phyloP scores from a whole-genome alignment of 2,888 invertebrate genomes.

The Rotaria magnacalcarata region DNA sequence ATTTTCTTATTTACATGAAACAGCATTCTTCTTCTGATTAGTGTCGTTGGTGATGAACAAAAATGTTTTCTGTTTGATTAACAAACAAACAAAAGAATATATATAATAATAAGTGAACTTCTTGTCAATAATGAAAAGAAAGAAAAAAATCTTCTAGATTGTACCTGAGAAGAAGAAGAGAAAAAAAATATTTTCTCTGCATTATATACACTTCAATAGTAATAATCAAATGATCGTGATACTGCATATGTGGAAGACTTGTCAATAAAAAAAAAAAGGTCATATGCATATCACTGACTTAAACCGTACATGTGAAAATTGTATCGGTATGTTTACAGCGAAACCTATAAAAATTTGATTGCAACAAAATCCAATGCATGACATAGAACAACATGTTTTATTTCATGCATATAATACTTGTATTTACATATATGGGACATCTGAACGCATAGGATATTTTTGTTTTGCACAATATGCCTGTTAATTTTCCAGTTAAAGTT shows the following conservation, averaged over 20 bases:
- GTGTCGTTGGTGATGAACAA: background rate
- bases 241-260: background rate
- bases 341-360: background rate
- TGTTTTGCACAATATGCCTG: background rate
- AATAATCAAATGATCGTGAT: background rate
- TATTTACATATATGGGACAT: too few relatives aligned
- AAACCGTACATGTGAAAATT: background rate
- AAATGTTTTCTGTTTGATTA: background rate
- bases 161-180: background rate
- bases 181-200: background rate
- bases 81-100: background rate
- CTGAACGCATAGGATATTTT: background rate
- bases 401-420: too few relatives aligned
- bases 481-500: background rate
- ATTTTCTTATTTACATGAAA: background rate
- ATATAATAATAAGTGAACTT: too few relatives aligned
- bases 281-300: background rate
- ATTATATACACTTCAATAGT: background rate
- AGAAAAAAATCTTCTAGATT: too few relatives aligned
- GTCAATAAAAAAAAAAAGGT: background rate
- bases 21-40: background rate
- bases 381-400: too few relatives aligned
- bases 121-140: too few relatives aligned
- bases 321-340: background rate
- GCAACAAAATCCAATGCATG: too few relatives aligned